These are phyloP conservation scores for Brachyopa scutellaris DNA, from an alignment of 2,888 invertebrate species.

Conservation along the genomic window DNA sequence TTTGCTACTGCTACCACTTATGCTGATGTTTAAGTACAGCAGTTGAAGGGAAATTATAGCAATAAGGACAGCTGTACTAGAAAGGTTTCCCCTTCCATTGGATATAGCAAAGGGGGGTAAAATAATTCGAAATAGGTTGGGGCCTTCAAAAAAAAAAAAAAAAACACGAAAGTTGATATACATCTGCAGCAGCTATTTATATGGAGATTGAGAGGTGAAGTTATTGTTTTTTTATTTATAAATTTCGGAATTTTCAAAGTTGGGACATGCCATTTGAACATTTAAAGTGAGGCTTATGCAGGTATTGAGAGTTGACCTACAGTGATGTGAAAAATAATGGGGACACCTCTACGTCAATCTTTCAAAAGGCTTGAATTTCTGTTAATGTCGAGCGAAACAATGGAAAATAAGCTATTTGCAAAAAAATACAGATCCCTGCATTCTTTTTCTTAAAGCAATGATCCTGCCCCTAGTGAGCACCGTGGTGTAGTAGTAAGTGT, in stretches of 20 bases:
- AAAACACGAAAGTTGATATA: slow-evolving; percentile 21
- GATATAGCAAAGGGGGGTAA: not conserved
- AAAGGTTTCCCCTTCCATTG: slow-evolving; percentile 21
- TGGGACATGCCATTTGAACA: slow-evolving; percentile 9
- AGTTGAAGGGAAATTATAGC: slow-evolving; percentile 14
- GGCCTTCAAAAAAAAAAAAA: not conserved
- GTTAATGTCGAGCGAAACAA: no score
- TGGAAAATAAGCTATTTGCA: no score
- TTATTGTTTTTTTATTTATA: slow-evolving; percentile 11
- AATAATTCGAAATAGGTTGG: slow-evolving; percentile 4
- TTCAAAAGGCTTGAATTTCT: no score
- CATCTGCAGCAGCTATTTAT: slow-evolving; percentile 46
- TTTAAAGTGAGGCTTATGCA: not conserved
- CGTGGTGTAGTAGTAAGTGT: no score
- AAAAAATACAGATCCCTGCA: no score
- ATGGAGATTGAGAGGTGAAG: slow-evolving; percentile 29
- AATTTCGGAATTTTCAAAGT: not conserved
- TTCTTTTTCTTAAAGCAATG: no score
- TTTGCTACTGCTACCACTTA: slow-evolving; percentile 18
- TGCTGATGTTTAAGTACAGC: slow-evolving; percentile 15
- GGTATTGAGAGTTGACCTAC: slow-evolving; percentile 22
- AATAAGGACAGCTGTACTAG: slow-evolving; percentile 64
- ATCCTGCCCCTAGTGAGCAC: no score
- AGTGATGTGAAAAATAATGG: no score
- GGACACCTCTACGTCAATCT: no score